Base-by-base conservation (phyloP, 2,797 vertebrate species). In the Bryconaethiops microstoma region DNA sequence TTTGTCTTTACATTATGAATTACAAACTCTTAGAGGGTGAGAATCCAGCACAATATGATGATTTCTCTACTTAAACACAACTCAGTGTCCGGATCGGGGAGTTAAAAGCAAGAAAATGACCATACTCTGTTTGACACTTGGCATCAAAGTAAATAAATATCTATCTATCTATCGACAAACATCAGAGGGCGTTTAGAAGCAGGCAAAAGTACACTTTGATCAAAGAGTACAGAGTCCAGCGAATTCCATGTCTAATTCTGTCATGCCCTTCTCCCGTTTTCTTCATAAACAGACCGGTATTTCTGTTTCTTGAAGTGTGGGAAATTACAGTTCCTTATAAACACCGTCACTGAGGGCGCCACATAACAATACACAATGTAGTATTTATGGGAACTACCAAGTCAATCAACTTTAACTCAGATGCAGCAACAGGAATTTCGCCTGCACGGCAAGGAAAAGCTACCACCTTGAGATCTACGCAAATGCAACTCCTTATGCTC, bases 381-480 rank as follows among this genome's bases (percentile, higher is more conserved):
- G 16, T 67, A 78, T 72, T 69, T 72, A 73, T 64, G 81, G 60
- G 39, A 60, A 60, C 78, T 67, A 69, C 8, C n/a, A 60, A 79
- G 72, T 78, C 50, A 42, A 17, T 45, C 59, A 77, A 76, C 80
- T 81, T 72, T 70, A 82, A 82, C 59, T 77, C 62, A 39, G 68
- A 21, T 52, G 77, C 65, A 79, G 73, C 55, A 79, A 82, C 83
- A 83, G 85, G 81, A 88, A 88, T 80, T 68, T 78, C 1, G 79
- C 77, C 79, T 83, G 77, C 85, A 83, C 83, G 80, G 45, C 77
- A 83, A 57, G 45, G 67, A 40, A 55, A 79, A 39, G 48, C 64
- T 57, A 77, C 62, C 64, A 68, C 65, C 42, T 82, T 60, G 54
- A 82, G 70, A 63, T 69, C 5, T 21, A 65, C 45, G 19, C n/a